phyloP scores from a whole-genome alignment of 2,113 vertebrate species.

The Girardinichthys multiradiatus region DNA sequence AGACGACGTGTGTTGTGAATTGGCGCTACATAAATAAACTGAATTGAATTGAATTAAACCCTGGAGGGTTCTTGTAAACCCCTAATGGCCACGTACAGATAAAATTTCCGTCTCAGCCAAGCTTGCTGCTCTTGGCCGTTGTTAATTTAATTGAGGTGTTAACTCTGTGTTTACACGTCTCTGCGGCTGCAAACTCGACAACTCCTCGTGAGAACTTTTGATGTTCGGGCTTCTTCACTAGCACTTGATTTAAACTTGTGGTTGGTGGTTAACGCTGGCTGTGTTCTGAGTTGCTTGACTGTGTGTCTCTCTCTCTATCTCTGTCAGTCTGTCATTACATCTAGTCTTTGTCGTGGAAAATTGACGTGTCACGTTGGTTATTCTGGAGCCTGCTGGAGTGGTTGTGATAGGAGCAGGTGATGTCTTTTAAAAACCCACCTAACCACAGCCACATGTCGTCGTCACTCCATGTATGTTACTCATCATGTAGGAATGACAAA shows the following conservation, averaged over 20 bases:
- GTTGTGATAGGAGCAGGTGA: constrained; percentile 74
- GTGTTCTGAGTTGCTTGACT: background rate
- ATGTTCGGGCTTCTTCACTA: constrained; percentile 19
- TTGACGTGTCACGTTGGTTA: constrained; percentile 64
- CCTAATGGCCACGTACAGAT: no score
- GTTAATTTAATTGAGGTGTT: background rate
- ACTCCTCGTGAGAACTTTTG: constrained; percentile 12
- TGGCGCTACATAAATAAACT: no score
- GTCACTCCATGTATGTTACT: constrained; percentile 70
- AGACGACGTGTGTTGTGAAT: no score
- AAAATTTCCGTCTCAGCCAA: no score
- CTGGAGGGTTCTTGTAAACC: no score
- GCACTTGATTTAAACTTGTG: constrained; percentile 35
- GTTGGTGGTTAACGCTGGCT: constrained; percentile 4
- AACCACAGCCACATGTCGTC: constrained; percentile 74
- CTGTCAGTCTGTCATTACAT: constrained; percentile 31
- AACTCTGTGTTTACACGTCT: constrained; percentile 9
- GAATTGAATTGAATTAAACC: no score
- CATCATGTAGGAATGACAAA: constrained; percentile 57
- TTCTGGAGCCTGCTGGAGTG: constrained; percentile 63
- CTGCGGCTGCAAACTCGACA: constrained; percentile 32
- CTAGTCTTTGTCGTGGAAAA: constrained; percentile 68
- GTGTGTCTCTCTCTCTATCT: background rate
- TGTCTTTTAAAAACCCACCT: constrained; percentile 72
- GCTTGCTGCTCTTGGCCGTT: background rate